Conservation (phyloP, 2,797 vertebrate species). For the Pseudomugil tenellus region DNA sequence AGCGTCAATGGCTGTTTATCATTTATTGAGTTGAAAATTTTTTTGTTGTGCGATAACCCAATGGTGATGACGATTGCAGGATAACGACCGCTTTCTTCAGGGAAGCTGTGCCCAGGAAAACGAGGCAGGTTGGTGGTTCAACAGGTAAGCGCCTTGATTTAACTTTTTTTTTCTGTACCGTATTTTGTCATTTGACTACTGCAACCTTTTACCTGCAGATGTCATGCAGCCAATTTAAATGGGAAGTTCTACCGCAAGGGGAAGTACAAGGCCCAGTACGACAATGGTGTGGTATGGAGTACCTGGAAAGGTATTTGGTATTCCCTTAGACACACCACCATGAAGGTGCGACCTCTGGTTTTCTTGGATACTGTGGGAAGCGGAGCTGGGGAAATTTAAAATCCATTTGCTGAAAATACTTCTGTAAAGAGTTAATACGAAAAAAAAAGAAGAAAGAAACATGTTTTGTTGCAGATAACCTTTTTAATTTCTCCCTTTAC, state of each 20-base stretch:
- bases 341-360: constrained; percentile 87
- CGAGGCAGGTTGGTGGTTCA: constrained; percentile 92
- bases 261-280: constrained; percentile 80
- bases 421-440: not conserved
- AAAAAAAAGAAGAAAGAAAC: not conserved
- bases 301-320: constrained; percentile 91
- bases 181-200: not conserved
- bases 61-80: constrained; percentile 61
- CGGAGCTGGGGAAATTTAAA: constrained; percentile 80
- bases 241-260: constrained; percentile 87
- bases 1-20: not conserved
- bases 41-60: not conserved
- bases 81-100: constrained; percentile 87
- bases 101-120: constrained; percentile 90
- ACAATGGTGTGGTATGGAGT: constrained; percentile 89
- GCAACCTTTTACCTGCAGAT: constrained; percentile 72
- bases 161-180: not conserved
- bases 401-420: not conserved
- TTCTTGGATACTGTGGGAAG: constrained; percentile 85
- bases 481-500: constrained; percentile 41
- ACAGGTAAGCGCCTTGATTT: constrained; percentile 82
- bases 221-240: constrained; percentile 90
- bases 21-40: not conserved
- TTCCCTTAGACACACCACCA: constrained; percentile 88
- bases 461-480: constrained; percentile 20